Conservation (phyloP, 2,113 vertebrate genomes). For the Asarcornis scutulata region DNA sequence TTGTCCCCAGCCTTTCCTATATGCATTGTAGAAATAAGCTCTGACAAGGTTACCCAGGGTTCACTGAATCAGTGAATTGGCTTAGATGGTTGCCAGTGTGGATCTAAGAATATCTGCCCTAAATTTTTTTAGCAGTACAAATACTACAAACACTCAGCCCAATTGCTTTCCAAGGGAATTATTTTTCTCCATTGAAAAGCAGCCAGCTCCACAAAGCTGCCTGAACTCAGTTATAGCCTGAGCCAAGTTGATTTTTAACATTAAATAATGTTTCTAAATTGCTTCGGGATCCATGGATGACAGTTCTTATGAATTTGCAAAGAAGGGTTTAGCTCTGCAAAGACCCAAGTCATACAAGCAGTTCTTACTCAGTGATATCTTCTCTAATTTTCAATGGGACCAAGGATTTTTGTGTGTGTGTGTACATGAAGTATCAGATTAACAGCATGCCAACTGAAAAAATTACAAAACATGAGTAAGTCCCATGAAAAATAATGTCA, state of each 20-base stretch:
- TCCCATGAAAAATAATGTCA: not conserved
- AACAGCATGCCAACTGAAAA: not conserved
- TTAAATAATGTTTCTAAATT: conserved; percentile 49
- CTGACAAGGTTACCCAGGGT: not conserved
- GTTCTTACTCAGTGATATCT: not conserved
- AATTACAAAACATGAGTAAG: not conserved
- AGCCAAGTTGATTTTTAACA: conserved; percentile 55
- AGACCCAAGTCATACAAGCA: not conserved
- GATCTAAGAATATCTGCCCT: conserved; percentile 60
- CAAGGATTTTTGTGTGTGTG: not conserved
- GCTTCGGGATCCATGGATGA: not conserved
- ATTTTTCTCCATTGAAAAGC: conserved; percentile 50
- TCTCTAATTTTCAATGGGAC: not conserved
- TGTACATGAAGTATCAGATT: not conserved
- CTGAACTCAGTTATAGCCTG: conserved; percentile 8
- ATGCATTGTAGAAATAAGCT: not conserved
- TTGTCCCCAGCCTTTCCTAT: not conserved
- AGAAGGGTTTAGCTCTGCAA: conserved; percentile 2
- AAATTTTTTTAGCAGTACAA: conserved; percentile 40
- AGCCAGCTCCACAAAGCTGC: conserved; percentile 45
- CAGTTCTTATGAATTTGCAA: conserved; percentile 9
- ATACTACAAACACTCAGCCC: conserved; percentile 40
- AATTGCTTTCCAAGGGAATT: conserved; percentile 64
- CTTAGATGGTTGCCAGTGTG: conserved; percentile 13
- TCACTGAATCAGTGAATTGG: conserved; percentile 5